Evolutionary conservation across 2,888 invertebrate species (phyloP), one percentile per base, ranked within the genome.

Genomic region (Onthophagus sagittarius): DNA sequence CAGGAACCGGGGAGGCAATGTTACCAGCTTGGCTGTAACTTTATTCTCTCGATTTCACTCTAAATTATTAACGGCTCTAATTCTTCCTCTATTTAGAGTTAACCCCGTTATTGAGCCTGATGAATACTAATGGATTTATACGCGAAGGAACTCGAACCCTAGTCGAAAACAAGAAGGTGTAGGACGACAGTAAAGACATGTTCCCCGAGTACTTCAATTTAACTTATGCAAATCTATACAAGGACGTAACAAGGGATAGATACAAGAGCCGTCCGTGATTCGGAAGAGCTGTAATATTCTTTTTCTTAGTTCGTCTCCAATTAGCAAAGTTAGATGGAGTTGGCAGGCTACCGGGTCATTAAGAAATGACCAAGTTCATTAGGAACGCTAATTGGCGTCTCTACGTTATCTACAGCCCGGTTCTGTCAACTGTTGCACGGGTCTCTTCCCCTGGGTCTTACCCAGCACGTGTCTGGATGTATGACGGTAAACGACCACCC

Each of bases 401-500:
- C 15, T 7, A 14, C 15, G 63, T 13, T 6, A 63, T 7, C 67
- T 67, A 67, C 23, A 23, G 63, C 13, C 69, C 64, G n/a, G 69
- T 23, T 73, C 70, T 70, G 72, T 74, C 69, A 74, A 74, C 74
- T 74, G 74, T 74, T 74, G 74, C 72, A 74, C 69, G 39, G 39
- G 11, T 11, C 9, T 74, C 67, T 63, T 70, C 65, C 62, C 69
- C 31, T 53, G 69, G 74, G 72, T 53, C 39, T 65, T 39, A 11
- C 67, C 67, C 31, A 11, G 64, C 64, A 64, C 64, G 72, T 72
- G 67, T 65, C 31, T 65, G 63, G 39, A 15, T 15, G 32, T 74
- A 73, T 74, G 70, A 71, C 74, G 71, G 23, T 69, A 63, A 69
- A 67, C 67, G 64, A 63, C 63, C 70, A 63, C 69, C 14, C 15